Evolutionary conservation across 2,797 vertebrate species (phyloP).

Genomic region (Sarcoramphus papa): DNA sequence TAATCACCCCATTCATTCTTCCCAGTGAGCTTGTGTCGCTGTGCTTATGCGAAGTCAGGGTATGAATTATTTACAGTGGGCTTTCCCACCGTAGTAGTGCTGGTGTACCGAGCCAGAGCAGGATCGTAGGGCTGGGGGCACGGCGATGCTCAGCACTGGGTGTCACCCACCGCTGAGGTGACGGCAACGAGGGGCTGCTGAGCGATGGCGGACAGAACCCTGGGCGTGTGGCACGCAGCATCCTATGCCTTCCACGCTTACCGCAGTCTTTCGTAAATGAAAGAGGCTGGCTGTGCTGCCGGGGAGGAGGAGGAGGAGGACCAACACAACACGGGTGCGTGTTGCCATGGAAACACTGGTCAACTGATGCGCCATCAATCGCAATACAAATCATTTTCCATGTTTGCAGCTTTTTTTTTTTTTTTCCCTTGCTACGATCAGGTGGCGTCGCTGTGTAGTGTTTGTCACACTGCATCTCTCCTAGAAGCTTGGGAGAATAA

Average conservation of each 20-base stretch:
- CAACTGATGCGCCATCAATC: slow-evolving; percentile 48
- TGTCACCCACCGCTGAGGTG: not conserved
- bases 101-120: accelerated
- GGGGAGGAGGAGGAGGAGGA: slow-evolving; percentile 10
- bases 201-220: not conserved
- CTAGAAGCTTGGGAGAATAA: not conserved
- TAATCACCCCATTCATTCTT: slow-evolving; percentile 32
- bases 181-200: not conserved
- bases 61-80: slow-evolving; percentile 51
- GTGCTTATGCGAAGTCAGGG: not conserved
- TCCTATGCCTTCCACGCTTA: not conserved
- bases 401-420: not conserved
- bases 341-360: slow-evolving; percentile 44
- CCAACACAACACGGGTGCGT: not conserved
- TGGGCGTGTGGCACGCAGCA: not conserved
- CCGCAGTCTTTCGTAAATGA: not conserved
- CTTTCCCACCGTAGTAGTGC: not conserved
- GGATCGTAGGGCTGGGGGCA: not conserved
- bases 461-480: slow-evolving; percentile 26
- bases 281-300: slow-evolving; percentile 3
- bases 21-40: not conserved
- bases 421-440: not conserved
- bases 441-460: not conserved
- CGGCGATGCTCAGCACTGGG: accelerated
- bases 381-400: slow-evolving; percentile 32